phyloP scores from a whole-genome alignment of 1,140 invertebrate genomes.

The Mercenaria mercenaria region DNA sequence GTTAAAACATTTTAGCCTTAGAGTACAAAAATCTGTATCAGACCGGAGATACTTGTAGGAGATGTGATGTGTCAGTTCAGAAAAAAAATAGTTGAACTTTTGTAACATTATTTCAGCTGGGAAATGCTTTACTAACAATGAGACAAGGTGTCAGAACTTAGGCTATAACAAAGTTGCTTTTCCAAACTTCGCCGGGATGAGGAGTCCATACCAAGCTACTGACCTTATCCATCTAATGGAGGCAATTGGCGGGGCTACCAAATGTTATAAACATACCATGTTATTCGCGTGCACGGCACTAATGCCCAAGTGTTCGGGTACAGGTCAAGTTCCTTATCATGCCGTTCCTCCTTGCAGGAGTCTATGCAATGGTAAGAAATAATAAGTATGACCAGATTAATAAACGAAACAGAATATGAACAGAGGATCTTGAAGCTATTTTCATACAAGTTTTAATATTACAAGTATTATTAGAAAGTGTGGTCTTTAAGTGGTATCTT shows the following conservation, averaged over 20 bases:
- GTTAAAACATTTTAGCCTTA: no score
- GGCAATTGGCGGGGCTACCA: constrained; percentile 70
- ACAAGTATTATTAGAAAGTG: no score
- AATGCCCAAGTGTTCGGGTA: constrained; percentile 78
- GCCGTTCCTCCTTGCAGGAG: constrained; percentile 81
- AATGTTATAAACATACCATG: constrained; percentile 77
- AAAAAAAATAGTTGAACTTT: no score
- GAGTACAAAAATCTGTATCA: no score
- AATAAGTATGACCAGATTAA: no score
- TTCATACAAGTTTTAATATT: no score
- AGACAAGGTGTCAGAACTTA: constrained; percentile 67
- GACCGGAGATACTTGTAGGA: no score
- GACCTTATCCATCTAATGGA: constrained; percentile 64
- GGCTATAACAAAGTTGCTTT: constrained; percentile 76
- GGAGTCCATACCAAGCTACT: constrained; percentile 57
- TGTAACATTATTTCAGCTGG: constrained; percentile 67
- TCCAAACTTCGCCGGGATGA: constrained; percentile 76
- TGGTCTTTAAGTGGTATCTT: no score
- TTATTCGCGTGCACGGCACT: constrained; percentile 78
- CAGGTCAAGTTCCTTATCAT: constrained; percentile 68
- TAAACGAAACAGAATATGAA: no score
- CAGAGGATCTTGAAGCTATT: no score
- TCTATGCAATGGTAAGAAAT: constrained; percentile 79
- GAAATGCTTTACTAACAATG: constrained; percentile 66
- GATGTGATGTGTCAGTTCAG: no score